Evolutionary conservation across 2,113 vertebrate genomes (phyloP), one percentile per base, ranked within the genome.

Genomic region (Gambusia affinis): DNA sequence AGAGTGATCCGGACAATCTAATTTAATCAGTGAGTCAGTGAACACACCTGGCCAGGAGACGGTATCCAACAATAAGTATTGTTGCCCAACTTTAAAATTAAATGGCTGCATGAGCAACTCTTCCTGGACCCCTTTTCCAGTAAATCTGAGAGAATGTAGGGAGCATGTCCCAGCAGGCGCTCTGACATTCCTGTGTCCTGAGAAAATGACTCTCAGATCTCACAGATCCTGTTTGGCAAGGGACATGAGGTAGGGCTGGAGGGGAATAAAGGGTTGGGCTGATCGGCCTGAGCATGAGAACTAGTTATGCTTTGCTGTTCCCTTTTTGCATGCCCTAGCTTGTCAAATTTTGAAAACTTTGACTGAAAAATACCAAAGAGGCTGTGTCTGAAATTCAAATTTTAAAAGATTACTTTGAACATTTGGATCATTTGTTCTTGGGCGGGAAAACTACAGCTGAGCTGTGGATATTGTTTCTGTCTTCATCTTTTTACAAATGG

Each of bases 161-260:
- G 70, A 87, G 85, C 93, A 67, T 89, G 92, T 91, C 35, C 61
- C 72, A 91, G 89, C 93, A 92, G 83, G 92, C 84, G 83, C 19
- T 89, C 85, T 90, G 84, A 85, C 91, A 94, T 94, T 94, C 93
- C 90, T 93, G 86, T 91, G 89, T 92, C 91, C 92, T 94, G 93
- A 94, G 93, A 93, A 94, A 91, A 93, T 85, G 75, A 90, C 85
- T 88, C 77, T 90, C 75, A 89, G 92, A 93, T 93, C 92, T 89
- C 87, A 94, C 93, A 92, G 84, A 94, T 93, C 93, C 93, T 91
- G 93, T 94, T 94, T 94, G 91, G 91, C 92, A 90, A 92, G 93
- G 88, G 83, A 83, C 44, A 51, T 88, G 88, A 89, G 90, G 88
- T 86, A 91, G 91, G 91, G 86, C 89, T 84, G 86, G 70, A 80